A percentile compares a stretch with the other conserved stretches of the same genome.
These are phyloP conservation scores for Petrosia ficiformis DNA, from an alignment of 37 sponge, comb jelly and placozoan genomes.

Conservation along the genomic window DNA sequence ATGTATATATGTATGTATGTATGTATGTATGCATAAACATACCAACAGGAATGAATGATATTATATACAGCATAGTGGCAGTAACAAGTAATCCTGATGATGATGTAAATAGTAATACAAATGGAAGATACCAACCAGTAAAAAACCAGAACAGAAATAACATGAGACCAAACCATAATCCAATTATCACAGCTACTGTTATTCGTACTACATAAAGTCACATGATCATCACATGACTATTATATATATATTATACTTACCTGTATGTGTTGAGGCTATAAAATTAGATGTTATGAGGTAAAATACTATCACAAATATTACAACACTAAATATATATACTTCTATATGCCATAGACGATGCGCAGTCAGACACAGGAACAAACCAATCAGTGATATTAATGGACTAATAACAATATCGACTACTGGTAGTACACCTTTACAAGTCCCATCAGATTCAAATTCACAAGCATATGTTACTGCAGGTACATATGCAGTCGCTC, in stretches of 20 bases:
- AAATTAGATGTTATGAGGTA: neutral
- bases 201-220: neutral
- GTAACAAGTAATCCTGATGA: neutral
- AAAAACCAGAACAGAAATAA: slow-evolving; percentile 5
- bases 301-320: neutral
- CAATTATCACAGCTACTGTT: neutral
- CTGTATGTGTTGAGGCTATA: neutral
- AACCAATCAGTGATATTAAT: slow-evolving; percentile 16
- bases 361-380: slow-evolving; percentile 30
- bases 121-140: slow-evolving; percentile 1
- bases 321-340: neutral
- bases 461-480: slow-evolving; percentile 42
- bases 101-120: neutral
- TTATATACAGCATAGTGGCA: neutral
- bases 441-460: slow-evolving; percentile 3
- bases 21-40: too few species aligned
- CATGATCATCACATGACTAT: neutral
- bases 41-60: too few species aligned
- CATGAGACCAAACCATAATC: slow-evolving; percentile 3
- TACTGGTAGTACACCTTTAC: neutral
- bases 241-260: neutral
- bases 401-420: slow-evolving; percentile 13
- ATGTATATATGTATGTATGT: too few species aligned
- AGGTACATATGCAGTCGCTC: slow-evolving; percentile 12
- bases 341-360: slow-evolving; percentile 44